Percentiles rank a stretch among this genome's conserved stretches.
Conservation (phyloP, 1,140 invertebrate species). For the Brachionus asplanchnoidis region DNA sequence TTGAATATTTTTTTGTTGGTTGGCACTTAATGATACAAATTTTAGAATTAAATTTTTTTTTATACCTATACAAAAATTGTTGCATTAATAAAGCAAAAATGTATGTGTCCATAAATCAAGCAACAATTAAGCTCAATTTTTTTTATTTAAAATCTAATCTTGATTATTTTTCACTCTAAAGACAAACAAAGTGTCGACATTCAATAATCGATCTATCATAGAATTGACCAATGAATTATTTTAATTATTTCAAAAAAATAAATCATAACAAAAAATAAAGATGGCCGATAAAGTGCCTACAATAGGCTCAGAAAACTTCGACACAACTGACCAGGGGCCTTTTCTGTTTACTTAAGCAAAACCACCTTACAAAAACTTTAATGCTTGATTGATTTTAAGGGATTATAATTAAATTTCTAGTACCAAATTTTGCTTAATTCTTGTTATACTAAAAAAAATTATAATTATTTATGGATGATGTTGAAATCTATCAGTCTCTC, state of each 20-base stretch:
- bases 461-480: conserved; percentile 5
- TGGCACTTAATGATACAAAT: too few species aligned
- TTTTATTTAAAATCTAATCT: too few species aligned
- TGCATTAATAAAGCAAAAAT: too few species aligned
- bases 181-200: not conserved
- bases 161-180: not conserved
- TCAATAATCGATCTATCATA: not conserved
- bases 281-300: not conserved
- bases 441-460: not conserved
- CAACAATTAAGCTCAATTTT: not conserved
- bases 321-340: not conserved
- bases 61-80: too few species aligned
- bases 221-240: not conserved
- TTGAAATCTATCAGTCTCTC: conserved; percentile 10
- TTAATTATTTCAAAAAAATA: not conserved
- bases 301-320: not conserved
- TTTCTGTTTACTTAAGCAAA: not conserved
- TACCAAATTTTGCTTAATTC: not conserved
- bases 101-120: too few species aligned
- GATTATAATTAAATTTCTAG: not conserved
- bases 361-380: not conserved
- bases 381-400: not conserved
- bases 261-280: not conserved
- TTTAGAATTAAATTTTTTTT: too few species aligned
- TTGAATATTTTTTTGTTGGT: too few species aligned